Evolutionary conservation across 35 echinoderm and acorn worm species (phyloP).

Genomic region (Apostichopus parvimensis): DNA sequence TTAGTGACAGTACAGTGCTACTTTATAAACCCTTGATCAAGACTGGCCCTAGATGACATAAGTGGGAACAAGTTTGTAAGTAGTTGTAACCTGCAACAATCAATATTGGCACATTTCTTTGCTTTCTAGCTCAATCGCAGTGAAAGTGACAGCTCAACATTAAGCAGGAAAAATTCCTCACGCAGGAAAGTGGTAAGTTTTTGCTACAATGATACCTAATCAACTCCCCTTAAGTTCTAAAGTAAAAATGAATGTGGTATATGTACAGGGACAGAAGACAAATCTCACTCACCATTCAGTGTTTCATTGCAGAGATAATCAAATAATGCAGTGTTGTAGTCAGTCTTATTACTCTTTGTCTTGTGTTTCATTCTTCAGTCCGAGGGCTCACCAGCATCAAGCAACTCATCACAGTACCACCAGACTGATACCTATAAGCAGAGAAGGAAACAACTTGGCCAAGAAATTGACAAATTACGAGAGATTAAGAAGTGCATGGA

Average conservation of each 20-base stretch:
- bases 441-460: conserved; percentile 65
- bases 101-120: too few species aligned
- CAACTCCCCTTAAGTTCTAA: too few species aligned
- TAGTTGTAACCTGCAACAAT: too few species aligned
- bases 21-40: too few species aligned
- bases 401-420: conserved; percentile 28
- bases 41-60: too few species aligned
- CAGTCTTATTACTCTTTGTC: too few species aligned
- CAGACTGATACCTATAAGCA: conserved; percentile 59
- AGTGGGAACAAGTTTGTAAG: too few species aligned
- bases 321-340: too few species aligned
- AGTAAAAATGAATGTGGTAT: too few species aligned
- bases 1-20: too few species aligned
- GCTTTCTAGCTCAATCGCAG: conserved; percentile 88
- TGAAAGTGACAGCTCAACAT: conserved; percentile 85
- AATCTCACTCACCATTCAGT: too few species aligned
- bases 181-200: conserved; percentile 32
- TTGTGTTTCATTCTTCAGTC: background rate
- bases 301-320: too few species aligned
- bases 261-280: background rate
- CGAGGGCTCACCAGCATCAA: background rate
- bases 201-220: background rate
- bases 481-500: conserved; percentile 94
- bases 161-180: conserved; percentile 35
- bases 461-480: conserved; percentile 79